These are phyloP conservation scores for Spilosoma lubricipeda DNA, from an alignment of 2,888 invertebrate genomes.

Conservation along the genomic window DNA sequence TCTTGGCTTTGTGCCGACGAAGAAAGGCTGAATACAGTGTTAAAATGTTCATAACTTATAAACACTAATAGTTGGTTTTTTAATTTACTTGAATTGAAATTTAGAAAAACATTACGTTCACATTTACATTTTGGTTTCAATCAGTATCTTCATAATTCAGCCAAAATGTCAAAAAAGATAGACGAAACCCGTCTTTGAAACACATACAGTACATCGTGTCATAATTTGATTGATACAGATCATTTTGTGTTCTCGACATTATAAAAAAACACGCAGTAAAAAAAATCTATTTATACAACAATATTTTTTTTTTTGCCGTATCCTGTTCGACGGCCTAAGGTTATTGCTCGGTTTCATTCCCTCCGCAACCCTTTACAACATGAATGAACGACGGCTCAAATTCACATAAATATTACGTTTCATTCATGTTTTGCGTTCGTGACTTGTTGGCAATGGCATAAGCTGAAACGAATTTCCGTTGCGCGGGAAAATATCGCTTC, in stretches of 20 bases:
- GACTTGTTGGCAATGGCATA: background rate
- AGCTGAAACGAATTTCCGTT: background rate
- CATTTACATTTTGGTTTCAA: no score
- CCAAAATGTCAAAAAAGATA: no score
- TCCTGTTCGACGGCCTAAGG: background rate
- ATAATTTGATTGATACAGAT: background rate
- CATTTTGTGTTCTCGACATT: background rate
- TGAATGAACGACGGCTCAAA: background rate
- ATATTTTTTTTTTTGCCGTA: background rate
- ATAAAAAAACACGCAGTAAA: background rate
- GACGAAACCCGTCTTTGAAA: no score
- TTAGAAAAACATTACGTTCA: no score
- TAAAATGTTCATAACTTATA: background rate
- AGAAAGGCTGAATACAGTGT: background rate
- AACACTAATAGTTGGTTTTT: background rate
- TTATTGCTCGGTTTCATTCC: slow-evolving; percentile 2
- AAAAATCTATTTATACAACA: background rate
- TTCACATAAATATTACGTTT: slow-evolving; percentile 19
- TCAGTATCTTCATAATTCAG: no score
- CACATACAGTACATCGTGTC: background rate
- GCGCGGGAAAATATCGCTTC: background rate
- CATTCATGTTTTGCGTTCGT: slow-evolving; percentile 24
- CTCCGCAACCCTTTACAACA: background rate
- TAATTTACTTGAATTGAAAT: background rate
- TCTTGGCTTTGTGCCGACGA: slow-evolving; percentile 19